A percentile compares a stretch with the other conserved stretches of the same genome.
Conservation (phyloP, 2,113 vertebrate genomes). For the Plotosus lineatus region DNA sequence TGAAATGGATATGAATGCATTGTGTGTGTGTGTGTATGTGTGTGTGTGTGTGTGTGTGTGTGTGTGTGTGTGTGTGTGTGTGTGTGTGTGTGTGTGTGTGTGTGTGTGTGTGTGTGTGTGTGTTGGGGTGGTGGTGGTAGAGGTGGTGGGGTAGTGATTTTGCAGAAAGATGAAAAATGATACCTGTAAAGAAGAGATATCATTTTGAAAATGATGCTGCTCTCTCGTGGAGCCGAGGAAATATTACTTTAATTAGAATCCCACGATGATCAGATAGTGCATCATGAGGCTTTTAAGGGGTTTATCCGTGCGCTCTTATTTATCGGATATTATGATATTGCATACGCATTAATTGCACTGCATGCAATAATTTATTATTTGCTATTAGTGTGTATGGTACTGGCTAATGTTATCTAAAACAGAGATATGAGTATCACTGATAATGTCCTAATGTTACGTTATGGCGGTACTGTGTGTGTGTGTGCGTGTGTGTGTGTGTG, state of each 20-base stretch:
- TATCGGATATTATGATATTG: conserved; percentile 51
- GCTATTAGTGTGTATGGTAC: conserved; percentile 23
- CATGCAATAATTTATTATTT: conserved; percentile 43
- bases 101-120: conserved; percentile 35
- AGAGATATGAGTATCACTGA: conserved; percentile 35
- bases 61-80: background rate
- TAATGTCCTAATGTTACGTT: conserved; percentile 22
- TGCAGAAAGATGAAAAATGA: conserved; percentile 80
- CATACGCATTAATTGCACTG: conserved; percentile 45
- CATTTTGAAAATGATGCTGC: conserved; percentile 62
- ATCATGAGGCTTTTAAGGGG: conserved; percentile 54
- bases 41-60: conserved; percentile 44
- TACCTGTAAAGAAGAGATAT: conserved; percentile 79
- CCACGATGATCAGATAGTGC: conserved; percentile 64
- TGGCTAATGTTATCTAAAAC: conserved; percentile 34
- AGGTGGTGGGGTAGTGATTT: conserved; percentile 54
- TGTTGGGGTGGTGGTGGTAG: background rate
- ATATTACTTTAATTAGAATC: conserved; percentile 76
- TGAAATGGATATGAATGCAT: conserved; percentile 77
- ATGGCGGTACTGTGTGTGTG: background rate
- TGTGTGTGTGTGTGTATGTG: conserved; percentile 35
- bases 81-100: conserved; percentile 43
- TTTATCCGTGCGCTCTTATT: conserved; percentile 55
- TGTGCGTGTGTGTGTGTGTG: background rate
- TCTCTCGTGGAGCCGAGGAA: conserved; percentile 61